Evolutionary conservation across 2,888 invertebrate species (phyloP).

Genomic region (Serrognathus titanus): DNA sequence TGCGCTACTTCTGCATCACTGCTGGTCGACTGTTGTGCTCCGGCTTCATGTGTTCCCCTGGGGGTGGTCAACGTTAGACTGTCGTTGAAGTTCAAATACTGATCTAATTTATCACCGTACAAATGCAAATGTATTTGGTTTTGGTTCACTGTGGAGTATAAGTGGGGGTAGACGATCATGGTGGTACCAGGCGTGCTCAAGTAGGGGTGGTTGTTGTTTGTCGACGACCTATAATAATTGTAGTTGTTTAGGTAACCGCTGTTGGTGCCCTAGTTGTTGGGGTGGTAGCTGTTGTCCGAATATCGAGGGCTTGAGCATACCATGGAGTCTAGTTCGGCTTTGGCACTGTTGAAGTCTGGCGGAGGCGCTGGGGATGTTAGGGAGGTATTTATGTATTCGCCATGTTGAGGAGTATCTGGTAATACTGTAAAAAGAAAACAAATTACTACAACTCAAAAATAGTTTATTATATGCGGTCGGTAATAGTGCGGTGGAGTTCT

Average conservation of each 20-base stretch:
- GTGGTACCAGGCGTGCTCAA: slow-evolving; percentile 60
- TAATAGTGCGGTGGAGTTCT: no score
- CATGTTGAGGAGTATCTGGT: slow-evolving; percentile 37
- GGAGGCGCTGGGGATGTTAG: slow-evolving; percentile 37
- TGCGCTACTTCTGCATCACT: slow-evolving; percentile 40
- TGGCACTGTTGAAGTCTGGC: slow-evolving; percentile 39
- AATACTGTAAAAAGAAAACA: slow-evolving; percentile 35
- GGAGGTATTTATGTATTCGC: slow-evolving; percentile 43
- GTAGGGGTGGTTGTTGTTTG: slow-evolving; percentile 60
- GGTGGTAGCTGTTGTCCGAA: slow-evolving; percentile 53
- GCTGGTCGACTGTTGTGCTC: slow-evolving; percentile 37
- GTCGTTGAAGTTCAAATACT: slow-evolving; percentile 57
- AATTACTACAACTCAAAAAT: no score
- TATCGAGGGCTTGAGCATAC: slow-evolving; percentile 39
- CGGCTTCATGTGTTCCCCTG: slow-evolving; percentile 8
- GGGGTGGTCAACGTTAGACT: slow-evolving; percentile 14
- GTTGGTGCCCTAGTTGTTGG: slow-evolving; percentile 53
- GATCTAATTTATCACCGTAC: slow-evolving; percentile 61
- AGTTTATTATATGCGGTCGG: no score
- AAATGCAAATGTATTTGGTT: slow-evolving; percentile 81
- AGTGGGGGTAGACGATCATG: slow-evolving; percentile 73
- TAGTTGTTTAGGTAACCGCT: slow-evolving; percentile 58
- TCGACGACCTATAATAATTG: slow-evolving; percentile 63
- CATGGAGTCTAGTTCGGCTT: slow-evolving; percentile 40
- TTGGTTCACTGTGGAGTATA: slow-evolving; percentile 82